These are phyloP conservation scores for Eurois occulta DNA, from an alignment of 2,888 invertebrate genomes.

Conservation along the genomic window DNA sequence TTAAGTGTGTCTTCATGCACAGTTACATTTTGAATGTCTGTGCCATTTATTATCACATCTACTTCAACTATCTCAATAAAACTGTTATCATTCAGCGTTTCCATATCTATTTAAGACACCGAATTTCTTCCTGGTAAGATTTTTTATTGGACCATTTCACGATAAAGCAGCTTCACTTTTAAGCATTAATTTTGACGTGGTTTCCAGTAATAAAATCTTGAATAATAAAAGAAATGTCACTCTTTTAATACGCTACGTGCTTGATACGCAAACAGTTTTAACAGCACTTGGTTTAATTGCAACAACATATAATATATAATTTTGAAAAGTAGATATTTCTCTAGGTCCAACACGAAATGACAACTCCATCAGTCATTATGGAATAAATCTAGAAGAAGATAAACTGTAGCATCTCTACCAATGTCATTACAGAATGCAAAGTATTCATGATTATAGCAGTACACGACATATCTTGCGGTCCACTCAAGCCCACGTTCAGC, in stretches of 20 bases:
- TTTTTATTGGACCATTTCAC: background rate
- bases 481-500: slow-evolving; percentile 18
- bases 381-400: slow-evolving; percentile 34
- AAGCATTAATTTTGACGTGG: background rate
- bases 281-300: background rate
- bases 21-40: background rate
- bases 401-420: slow-evolving; percentile 15
- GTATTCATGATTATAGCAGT: slow-evolving; percentile 38
- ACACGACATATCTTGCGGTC: slow-evolving; percentile 36
- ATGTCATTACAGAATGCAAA: slow-evolving; percentile 24
- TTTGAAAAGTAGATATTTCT: background rate
- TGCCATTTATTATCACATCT: background rate
- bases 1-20: slow-evolving; percentile 16
- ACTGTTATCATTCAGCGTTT: background rate
- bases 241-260: background rate
- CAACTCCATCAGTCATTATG: slow-evolving; percentile 20
- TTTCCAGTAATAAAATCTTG: background rate
- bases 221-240: background rate
- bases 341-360: background rate
- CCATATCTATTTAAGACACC: background rate
- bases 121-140: background rate
- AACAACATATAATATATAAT: background rate
- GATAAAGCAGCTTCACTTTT: background rate
- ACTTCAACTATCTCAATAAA: background rate
- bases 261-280: background rate